Conservation (phyloP, 1,140 invertebrate genomes). For the Holotrichia oblita region DNA sequence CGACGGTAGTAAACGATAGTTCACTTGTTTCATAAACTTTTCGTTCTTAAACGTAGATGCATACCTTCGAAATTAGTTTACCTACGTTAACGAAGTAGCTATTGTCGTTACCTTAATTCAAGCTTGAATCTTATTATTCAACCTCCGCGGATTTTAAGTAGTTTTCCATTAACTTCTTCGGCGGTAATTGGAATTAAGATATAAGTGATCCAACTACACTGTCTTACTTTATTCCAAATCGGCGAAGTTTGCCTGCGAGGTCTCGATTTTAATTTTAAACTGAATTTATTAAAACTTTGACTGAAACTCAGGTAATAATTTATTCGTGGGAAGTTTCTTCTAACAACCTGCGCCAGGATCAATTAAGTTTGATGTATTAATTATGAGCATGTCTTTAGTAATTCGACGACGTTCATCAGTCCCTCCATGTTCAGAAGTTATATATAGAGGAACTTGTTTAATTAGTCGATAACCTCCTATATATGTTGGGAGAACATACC, state of each 20-base stretch:
- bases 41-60: too few relatives aligned
- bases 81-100: too few relatives aligned
- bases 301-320: conserved; percentile 18
- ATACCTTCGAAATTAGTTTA: too few relatives aligned
- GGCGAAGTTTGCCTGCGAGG: background rate
- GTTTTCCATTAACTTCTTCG: too few relatives aligned
- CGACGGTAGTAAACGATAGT: too few relatives aligned
- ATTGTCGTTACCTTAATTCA: too few relatives aligned
- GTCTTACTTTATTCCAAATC: background rate
- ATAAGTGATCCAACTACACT: background rate
- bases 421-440: background rate
- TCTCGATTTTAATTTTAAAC: background rate
- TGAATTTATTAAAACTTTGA: conserved; percentile 31
- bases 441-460: background rate
- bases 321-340: background rate
- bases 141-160: too few relatives aligned
- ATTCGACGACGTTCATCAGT: background rate
- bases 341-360: background rate
- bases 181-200: background rate
- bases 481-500: background rate
- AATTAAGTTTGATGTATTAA: conserved; percentile 25
- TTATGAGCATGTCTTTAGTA: background rate
- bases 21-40: too few relatives aligned
- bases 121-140: too few relatives aligned
- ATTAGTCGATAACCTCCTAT: background rate